Evolutionary conservation across 2,113 vertebrate species (phyloP).

Genomic region (Oncorhynchus nerka): DNA sequence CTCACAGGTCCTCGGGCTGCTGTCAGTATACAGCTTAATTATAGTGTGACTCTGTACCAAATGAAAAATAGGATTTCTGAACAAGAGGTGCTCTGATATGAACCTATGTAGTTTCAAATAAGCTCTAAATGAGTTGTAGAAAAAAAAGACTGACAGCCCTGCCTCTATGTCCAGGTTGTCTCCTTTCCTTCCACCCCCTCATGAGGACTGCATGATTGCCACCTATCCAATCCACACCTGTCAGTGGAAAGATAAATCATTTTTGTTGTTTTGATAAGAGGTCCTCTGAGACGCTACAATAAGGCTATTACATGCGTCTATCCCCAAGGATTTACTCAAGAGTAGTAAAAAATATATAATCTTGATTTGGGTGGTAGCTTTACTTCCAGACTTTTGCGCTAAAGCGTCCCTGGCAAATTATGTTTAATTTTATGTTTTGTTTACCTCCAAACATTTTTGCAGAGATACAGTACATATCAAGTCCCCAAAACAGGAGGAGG

Average conservation of each 20-base stretch:
- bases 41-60: too few relatives aligned
- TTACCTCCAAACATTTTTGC: neutral
- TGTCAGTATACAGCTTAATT: too few relatives aligned
- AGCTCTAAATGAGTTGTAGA: neutral
- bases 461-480: neutral
- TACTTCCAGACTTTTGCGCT: neutral
- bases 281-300: too few relatives aligned
- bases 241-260: neutral
- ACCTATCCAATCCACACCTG: neutral
- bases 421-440: neutral
- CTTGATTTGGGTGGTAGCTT: too few relatives aligned
- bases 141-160: neutral
- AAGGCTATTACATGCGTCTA: too few relatives aligned
- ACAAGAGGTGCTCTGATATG: too few relatives aligned
- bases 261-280: too few relatives aligned
- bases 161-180: neutral
- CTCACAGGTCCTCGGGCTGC: too few relatives aligned
- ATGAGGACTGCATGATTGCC: neutral
- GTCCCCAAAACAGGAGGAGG: neutral
- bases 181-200: neutral
- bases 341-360: too few relatives aligned
- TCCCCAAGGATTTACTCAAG: too few relatives aligned
- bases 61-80: too few relatives aligned
- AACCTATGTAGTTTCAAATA: too few relatives aligned
- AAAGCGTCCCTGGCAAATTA: conserved; percentile 5